Evolutionary conservation across 2,888 invertebrate species (phyloP).

Genomic region (Campoplex nolae): DNA sequence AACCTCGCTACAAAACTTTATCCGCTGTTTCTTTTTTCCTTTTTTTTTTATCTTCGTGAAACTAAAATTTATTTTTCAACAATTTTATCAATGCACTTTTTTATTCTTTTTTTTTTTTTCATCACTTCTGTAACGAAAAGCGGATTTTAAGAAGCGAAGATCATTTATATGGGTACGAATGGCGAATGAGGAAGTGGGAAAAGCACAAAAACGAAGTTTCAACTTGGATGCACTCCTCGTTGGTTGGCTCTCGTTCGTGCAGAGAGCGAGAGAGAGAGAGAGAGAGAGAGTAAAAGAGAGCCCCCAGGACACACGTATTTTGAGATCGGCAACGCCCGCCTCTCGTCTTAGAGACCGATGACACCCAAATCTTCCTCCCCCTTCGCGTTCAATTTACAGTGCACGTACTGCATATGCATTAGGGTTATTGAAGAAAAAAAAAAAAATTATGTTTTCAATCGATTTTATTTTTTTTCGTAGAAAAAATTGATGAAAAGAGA

Average conservation of each 20-base stretch:
- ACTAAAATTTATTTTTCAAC: too few relatives aligned
- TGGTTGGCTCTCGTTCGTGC: conserved; percentile 16
- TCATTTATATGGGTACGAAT: neutral
- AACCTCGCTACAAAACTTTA: neutral
- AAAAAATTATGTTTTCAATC: neutral
- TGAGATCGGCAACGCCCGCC: conserved; percentile 70
- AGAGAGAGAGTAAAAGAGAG: conserved; percentile 15
- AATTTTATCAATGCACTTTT: neutral
- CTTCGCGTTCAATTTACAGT: conserved; percentile 30
- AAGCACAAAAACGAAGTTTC: neutral
- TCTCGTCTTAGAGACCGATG: conserved; percentile 57
- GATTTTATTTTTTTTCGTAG: neutral
- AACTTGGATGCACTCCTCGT: conserved; percentile 28
- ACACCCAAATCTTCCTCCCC: conserved; percentile 58
- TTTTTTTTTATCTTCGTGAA: too few relatives aligned
- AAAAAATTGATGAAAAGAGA: neutral
- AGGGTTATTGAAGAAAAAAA: neutral
- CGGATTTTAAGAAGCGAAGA: neutral
- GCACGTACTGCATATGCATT: conserved; percentile 43
- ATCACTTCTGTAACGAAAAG: neutral
- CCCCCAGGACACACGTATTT: conserved; percentile 68
- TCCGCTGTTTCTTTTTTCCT: neutral
- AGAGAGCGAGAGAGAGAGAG: neutral
- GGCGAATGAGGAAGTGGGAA: conserved; percentile 20
- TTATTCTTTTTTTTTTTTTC: too few relatives aligned